A percentile compares a stretch with the other conserved stretches of the same genome.
Evolutionary conservation across 2,888 invertebrate species (phyloP).

Genomic region (Drosophila siamana): DNA sequence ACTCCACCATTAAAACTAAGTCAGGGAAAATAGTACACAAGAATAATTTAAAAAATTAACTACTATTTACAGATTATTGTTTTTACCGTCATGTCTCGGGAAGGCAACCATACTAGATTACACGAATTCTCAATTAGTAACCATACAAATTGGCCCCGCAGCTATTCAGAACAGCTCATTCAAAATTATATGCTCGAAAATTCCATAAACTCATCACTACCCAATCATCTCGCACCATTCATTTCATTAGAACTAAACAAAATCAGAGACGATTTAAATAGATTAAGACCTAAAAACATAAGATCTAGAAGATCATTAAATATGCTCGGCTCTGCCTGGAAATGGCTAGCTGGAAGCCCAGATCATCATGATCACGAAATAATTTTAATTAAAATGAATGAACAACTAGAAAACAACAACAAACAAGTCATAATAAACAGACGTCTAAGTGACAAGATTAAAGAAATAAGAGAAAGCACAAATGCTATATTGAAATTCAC

Average conservation of each 20-base stretch:
- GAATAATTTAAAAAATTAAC: slow-evolving; percentile 8
- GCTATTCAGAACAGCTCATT: too few species aligned
- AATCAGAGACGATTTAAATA: background rate
- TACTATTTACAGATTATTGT: background rate
- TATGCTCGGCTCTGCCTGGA: slow-evolving; percentile 3
- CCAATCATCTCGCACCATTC: background rate
- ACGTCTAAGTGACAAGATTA: background rate
- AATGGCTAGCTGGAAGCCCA: slow-evolving; percentile 4
- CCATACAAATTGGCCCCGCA: background rate
- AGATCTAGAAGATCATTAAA: background rate
- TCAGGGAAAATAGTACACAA: slow-evolving; percentile 13
- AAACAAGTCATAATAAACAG: background rate
- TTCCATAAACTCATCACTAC: background rate
- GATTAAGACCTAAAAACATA: background rate
- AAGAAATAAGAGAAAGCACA: background rate
- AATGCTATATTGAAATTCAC: background rate
- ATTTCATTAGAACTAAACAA: background rate
- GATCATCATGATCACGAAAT: background rate
- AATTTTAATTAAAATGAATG: background rate
- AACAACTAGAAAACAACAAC: slow-evolving; percentile 3
- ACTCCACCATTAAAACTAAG: slow-evolving; percentile 5
- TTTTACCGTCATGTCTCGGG: background rate
- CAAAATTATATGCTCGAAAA: background rate
- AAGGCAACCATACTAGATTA: background rate
- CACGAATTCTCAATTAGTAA: background rate